Base-by-base conservation (phyloP, 2,113 vertebrate genomes). In the Gobius niger region DNA sequence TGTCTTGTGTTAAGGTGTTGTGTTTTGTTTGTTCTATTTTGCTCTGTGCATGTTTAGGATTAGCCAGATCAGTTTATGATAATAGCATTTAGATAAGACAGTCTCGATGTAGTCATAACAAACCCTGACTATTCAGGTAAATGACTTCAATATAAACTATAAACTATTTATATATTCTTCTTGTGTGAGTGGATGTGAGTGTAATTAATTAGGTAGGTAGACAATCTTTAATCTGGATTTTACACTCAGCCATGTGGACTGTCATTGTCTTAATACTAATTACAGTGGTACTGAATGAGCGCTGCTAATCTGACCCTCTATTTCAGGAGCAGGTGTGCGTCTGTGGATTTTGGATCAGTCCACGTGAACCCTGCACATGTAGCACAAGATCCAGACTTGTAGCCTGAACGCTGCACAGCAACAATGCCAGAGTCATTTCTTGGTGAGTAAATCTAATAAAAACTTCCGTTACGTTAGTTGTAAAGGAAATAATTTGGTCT, bases 341-440 rank as follows among this genome's bases (percentile, higher is more conserved):
- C 92, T 90, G 84, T 75, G 85, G 78, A 82, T 78, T 60, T 47
- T 34, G 87, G 82, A 65, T 68, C 5, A 41, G 74, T 81, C 79
- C 54, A 86, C 72, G 84, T 88, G 83, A 82, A 72, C 84, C 47
- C 40, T 82, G 46, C 78, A 73, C 81, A 85, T 84, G 81, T 82
- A 70, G 73, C 76, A 87, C 83, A 87, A 90, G 86, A 91, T 72
- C 77, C 70, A 67, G 76, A 84, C 88, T 80, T 90, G 44, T 90
- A 92, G 92, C 92, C 89, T 92, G 90, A 91, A 93, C 86, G 85
- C 89, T 90, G 73, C 66, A 60, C 81, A 62, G 56, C 92, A 89
- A 92, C 89, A 89, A 95, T 98, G 93, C 94, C 95, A 47, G 91
- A 92, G 88, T 92, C 91, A 62, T 93, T 87, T 66, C 59, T 92